Evolutionary conservation across 2,113 vertebrate species (phyloP).

Genomic region (Saccopteryx leptura): DNA sequence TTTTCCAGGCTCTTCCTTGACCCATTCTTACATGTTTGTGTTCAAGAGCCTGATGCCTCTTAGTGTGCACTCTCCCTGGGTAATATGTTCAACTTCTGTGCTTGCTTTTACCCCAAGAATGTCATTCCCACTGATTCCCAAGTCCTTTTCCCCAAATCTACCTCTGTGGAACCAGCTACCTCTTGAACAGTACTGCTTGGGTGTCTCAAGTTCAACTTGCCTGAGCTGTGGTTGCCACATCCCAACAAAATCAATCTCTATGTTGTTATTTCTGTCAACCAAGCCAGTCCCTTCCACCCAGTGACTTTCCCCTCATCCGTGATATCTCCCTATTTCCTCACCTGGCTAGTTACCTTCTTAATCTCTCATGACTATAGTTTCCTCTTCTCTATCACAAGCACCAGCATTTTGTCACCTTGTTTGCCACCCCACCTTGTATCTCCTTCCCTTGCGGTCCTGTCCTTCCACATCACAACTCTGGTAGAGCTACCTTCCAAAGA

Average conservation of each 20-base stretch:
- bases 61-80: neutral
- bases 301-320: neutral
- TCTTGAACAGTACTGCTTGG: neutral
- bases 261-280: neutral
- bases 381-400: neutral
- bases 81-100: neutral
- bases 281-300: neutral
- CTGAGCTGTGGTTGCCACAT: neutral
- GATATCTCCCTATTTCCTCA: neutral
- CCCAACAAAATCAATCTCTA: neutral
- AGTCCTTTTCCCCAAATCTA: neutral
- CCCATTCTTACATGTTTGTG: neutral
- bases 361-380: neutral
- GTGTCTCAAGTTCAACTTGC: neutral
- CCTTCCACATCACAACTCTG: neutral
- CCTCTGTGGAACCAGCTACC: neutral
- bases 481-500: neutral
- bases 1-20: neutral
- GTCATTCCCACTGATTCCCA: neutral
- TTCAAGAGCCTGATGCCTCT: neutral
- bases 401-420: neutral
- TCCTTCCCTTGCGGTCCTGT: fast-evolving
- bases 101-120: neutral
- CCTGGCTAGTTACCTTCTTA: neutral
- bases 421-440: neutral